These are phyloP conservation scores for Ceraclea dissimilis DNA, from an alignment of 2,888 invertebrate genomes.

Conservation along the genomic window DNA sequence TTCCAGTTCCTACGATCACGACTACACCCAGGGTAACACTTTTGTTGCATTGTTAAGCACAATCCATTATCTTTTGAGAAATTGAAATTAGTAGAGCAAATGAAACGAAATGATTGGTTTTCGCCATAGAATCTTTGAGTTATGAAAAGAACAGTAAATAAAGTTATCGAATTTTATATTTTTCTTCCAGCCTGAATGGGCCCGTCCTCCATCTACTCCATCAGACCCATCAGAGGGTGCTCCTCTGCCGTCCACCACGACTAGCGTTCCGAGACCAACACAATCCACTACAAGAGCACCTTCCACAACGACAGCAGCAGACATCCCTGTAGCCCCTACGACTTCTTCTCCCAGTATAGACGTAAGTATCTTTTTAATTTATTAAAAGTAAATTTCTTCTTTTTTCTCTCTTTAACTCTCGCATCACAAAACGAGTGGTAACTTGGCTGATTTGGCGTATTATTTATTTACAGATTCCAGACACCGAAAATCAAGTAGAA, in stretches of 20 bases:
- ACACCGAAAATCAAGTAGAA: slow-evolving; percentile 32
- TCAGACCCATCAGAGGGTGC: slow-evolving; percentile 46
- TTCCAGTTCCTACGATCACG: slow-evolving; percentile 57
- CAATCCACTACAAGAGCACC: slow-evolving; percentile 6
- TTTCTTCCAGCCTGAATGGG: slow-evolving; percentile 67
- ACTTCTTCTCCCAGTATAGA: slow-evolving; percentile 23
- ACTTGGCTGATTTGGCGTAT: background rate
- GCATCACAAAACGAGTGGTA: too few relatives aligned
- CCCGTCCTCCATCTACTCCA: slow-evolving; percentile 66
- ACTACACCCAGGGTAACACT: slow-evolving; percentile 62
- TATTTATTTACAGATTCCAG: slow-evolving; percentile 13
- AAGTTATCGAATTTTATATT: background rate
- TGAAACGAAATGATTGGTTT: too few relatives aligned
- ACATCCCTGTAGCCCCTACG: background rate
- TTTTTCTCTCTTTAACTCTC: too few relatives aligned
- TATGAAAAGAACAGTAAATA: background rate
- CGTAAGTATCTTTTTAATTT: slow-evolving; percentile 29
- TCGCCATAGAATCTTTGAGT: too few relatives aligned
- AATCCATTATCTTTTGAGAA: too few relatives aligned
- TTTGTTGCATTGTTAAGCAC: too few relatives aligned
- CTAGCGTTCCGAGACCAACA: slow-evolving; percentile 25
- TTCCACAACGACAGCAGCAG: slow-evolving; percentile 27
- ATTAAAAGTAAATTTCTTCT: background rate
- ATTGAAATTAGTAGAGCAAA: too few relatives aligned
- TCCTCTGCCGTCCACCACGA: slow-evolving; percentile 29